Evolutionary conservation across 1,140 invertebrate genomes (phyloP), one percentile per base, ranked within the genome.

Genomic region (Medauroidea extradentata): DNA sequence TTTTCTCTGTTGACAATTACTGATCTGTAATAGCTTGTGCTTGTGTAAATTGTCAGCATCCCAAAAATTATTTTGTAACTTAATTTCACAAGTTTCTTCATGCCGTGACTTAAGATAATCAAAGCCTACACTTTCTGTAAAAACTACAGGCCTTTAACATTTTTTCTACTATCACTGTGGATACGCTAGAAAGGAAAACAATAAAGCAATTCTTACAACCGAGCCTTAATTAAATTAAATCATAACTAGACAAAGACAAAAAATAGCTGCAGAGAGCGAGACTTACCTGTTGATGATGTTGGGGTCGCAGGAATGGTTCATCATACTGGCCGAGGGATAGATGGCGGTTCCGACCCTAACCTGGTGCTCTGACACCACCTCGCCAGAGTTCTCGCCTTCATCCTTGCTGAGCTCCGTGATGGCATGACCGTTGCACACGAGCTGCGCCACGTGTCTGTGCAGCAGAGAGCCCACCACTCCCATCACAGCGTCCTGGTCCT

Each of bases 271-370:
- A 13, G 18, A 7, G 46, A 48, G 44, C 46, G 56, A 57, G 46
- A 67, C 73, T 74, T 71, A 91, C 87, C 86, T 87, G 63, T 86
- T 87, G 57, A 88, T 85, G 55, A 93, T 87, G 69, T 87, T 90
- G 7, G 91, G 85, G 71, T 90, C 83, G 72, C 93, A 95, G 13
- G 90, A 91, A 78, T 95, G 93, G 74, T 95, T 95, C 85, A 94
- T 88, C 77, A 94, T 86, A 68, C 89, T 90, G 9, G 88, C 86
- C n/a, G 89, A 87, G 0, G 90, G 89, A 76, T 91, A 95, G 68
- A 94, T 90, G 1, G 88, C 93, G 24, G 89, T 89, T 11, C 88
- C 90, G 39, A 91, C 76, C 39, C 86, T 79, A n/a, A 82, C 78
- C 69, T 89, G 80, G 50, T 60, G 63, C 60, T 73, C 71, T 53